Evolutionary conservation across 2,888 invertebrate species (phyloP).

Genomic region (Argynnis bischoffii): DNA sequence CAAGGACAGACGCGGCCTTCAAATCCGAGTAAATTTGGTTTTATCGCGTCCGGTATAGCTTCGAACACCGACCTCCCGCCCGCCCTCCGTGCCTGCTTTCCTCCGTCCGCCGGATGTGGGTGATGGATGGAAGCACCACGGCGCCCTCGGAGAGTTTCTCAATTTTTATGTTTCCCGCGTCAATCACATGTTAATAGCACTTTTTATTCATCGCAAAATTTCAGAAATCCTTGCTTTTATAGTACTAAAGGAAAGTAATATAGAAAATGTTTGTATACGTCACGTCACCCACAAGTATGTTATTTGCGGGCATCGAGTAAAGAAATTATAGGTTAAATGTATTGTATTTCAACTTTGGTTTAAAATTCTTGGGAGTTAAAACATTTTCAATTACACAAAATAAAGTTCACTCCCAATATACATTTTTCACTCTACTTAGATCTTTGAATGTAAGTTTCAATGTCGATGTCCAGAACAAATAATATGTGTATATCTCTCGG

Average conservation of each 20-base stretch:
- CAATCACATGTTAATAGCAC: slow-evolving; percentile 24
- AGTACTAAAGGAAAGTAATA: not conserved
- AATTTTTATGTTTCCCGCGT: slow-evolving; percentile 28
- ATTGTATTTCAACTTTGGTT: no score
- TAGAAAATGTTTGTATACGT: not conserved
- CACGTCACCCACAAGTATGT: no score
- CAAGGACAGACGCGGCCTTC: slow-evolving; percentile 30
- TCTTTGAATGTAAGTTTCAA: no score
- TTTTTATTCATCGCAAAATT: slow-evolving; percentile 15
- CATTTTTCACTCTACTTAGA: no score
- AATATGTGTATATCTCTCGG: no score
- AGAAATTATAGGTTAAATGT: no score
- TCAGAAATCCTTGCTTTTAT: not conserved
- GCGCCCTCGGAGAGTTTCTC: slow-evolving; percentile 21
- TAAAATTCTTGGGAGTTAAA: no score
- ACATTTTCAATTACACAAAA: no score
- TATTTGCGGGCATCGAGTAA: no score
- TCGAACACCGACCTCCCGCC: slow-evolving; percentile 5
- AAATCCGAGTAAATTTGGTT: slow-evolving; percentile 41
- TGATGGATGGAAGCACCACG: slow-evolving; percentile 21
- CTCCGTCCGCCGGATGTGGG: slow-evolving; percentile 29
- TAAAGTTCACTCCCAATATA: no score
- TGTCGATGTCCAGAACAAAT: no score
- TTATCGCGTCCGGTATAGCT: slow-evolving; percentile 39
- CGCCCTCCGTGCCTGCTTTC: not conserved